Conservation (phyloP, 2,797 vertebrate species). For the Crenichthys baileyi region DNA sequence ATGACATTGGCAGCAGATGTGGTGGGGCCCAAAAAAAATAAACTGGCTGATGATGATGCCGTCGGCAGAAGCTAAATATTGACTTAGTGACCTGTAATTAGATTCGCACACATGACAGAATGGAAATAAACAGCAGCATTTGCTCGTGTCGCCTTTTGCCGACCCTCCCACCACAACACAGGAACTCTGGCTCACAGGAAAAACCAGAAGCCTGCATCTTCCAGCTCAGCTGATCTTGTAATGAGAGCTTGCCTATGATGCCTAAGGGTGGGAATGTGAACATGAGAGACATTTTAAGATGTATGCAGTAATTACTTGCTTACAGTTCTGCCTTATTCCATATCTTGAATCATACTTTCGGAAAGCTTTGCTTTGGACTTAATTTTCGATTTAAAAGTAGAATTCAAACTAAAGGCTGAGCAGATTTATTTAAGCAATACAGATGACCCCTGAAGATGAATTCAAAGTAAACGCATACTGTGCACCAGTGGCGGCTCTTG, state of each 20-base stretch:
- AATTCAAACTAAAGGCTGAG: conserved; percentile 21
- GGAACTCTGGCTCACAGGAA: conserved; percentile 59
- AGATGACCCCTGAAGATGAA: background rate
- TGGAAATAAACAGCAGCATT: conserved; percentile 85
- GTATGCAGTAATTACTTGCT: conserved; percentile 60
- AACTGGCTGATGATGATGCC: conserved; percentile 75
- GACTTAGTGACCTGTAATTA: conserved; percentile 87
- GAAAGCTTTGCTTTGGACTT: conserved; percentile 28
- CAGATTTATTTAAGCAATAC: conserved; percentile 10
- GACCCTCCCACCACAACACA: conserved; percentile 79
- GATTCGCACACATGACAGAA: conserved; percentile 84
- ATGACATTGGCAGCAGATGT: conserved; percentile 81
- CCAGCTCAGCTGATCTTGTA: conserved; percentile 69
- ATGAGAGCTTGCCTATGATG: conserved; percentile 65
- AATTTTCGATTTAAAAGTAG: conserved; percentile 32
- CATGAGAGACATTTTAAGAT: conserved; percentile 65
- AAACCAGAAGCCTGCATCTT: conserved; percentile 57
- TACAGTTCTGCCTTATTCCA: conserved; percentile 44
- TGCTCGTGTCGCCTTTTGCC: conserved; percentile 64
- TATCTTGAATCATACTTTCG: conserved; percentile 39
- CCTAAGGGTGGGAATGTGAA: conserved; percentile 68
- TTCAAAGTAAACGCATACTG: background rate
- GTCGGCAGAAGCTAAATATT: conserved; percentile 86
- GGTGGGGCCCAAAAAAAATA: conserved; percentile 78
- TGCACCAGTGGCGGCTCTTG: background rate